A percentile compares a stretch with the other conserved stretches of the same genome.
These are phyloP conservation scores for Andrena haemorrhoa DNA, from an alignment of 2,888 invertebrate genomes.

Conservation along the genomic window DNA sequence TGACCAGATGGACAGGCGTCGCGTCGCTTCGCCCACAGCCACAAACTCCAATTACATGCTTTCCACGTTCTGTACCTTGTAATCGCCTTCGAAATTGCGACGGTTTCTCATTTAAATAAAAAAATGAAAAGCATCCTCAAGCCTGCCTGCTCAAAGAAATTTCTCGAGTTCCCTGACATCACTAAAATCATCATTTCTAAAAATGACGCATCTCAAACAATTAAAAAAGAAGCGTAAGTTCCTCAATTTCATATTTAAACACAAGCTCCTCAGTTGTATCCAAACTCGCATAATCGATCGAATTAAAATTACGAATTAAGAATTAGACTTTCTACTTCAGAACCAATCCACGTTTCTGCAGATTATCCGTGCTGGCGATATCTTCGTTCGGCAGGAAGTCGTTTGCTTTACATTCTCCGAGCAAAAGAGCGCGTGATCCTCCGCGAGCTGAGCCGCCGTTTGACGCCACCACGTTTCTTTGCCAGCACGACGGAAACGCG, in stretches of 20 bases:
- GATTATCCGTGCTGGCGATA: not conserved
- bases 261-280: no score
- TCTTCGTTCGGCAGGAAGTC: not conserved
- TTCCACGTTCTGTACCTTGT: slow-evolving; percentile 69
- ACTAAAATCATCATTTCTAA: slow-evolving; percentile 26
- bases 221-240: no score
- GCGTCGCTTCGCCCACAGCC: slow-evolving; percentile 39
- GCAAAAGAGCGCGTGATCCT: slow-evolving; percentile 3
- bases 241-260: not conserved
- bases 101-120: slow-evolving; percentile 52
- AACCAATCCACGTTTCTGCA: not conserved
- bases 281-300: no score
- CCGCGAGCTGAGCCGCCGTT: not conserved
- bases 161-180: slow-evolving; percentile 18
- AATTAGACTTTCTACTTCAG: not conserved
- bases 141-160: slow-evolving; percentile 23
- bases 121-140: not conserved
- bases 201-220: not conserved
- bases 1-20: slow-evolving; percentile 72
- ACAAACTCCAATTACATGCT: slow-evolving; percentile 69
- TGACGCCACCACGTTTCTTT: slow-evolving; percentile 11
- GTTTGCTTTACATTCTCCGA: slow-evolving; percentile 10
- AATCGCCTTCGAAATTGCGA: slow-evolving; percentile 50
- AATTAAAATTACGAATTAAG: no score
- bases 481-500: slow-evolving; percentile 26